A percentile compares a stretch with the other conserved stretches of the same genome.
These are phyloP conservation scores for Lineus longissimus DNA, from an alignment of 1,140 invertebrate genomes.

Conservation along the genomic window DNA sequence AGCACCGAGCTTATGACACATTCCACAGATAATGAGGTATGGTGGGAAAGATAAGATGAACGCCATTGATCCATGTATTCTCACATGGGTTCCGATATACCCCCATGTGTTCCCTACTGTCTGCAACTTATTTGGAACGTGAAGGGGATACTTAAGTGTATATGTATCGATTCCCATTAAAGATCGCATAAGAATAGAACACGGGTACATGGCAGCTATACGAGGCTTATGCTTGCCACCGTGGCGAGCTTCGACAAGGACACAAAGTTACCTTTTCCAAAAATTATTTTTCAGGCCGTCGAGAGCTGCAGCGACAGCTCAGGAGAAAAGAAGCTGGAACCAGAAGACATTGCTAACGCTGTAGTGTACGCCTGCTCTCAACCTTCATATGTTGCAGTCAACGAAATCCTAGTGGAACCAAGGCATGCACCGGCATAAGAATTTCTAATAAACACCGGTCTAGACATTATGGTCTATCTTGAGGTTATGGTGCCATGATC, in stretches of 20 bases:
- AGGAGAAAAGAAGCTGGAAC: slow-evolving; percentile 42
- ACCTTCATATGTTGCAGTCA: slow-evolving; percentile 53
- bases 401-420: slow-evolving; percentile 56
- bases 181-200: neutral
- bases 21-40: slow-evolving; percentile 52
- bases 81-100: neutral
- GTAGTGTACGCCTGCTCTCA: slow-evolving; percentile 52
- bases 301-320: neutral
- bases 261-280: neutral
- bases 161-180: neutral
- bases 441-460: no score
- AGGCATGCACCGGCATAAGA: slow-evolving; percentile 50
- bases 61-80: neutral
- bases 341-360: slow-evolving; percentile 51
- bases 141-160: neutral
- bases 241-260: neutral
- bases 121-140: neutral
- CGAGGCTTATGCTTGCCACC: neutral
- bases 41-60: neutral
- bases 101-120: neutral
- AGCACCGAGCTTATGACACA: slow-evolving; percentile 45
- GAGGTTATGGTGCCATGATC: no score
- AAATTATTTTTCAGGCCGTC: neutral
- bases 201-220: neutral
- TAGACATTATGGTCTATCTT: no score